Conservation (phyloP, 2,113 vertebrate species). For the Sinocyclocheilus rhinocerous region DNA sequence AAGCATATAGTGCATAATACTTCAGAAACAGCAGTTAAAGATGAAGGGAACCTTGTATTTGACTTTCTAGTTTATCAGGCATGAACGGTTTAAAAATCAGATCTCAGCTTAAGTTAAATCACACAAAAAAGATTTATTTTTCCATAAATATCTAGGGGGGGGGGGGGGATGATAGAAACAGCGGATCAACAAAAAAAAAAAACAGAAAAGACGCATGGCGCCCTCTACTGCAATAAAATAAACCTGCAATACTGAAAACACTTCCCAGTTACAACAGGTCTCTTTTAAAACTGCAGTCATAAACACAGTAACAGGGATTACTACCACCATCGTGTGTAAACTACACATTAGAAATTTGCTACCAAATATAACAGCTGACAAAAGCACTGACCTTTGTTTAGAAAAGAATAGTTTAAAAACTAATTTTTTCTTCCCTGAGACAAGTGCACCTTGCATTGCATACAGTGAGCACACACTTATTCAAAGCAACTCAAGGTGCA, state of each 20-base stretch:
- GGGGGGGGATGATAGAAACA: neutral
- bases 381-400: neutral
- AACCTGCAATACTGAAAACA: neutral
- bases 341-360: neutral
- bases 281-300: no score
- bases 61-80: neutral
- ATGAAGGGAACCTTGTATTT: no score
- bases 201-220: neutral
- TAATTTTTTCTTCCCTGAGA: no score
- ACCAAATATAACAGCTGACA: neutral
- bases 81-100: neutral
- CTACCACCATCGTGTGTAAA: neutral
- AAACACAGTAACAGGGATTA: no score
- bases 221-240: slow-evolving; percentile 29
- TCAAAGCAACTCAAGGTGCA: neutral
- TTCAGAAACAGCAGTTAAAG: no score
- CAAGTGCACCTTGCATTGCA: neutral
- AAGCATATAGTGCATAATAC: no score
- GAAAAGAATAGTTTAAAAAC: neutral
- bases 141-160: neutral
- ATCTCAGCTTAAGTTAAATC: neutral
- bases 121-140: neutral
- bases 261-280: neutral
- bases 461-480: neutral
- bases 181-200: neutral